Percentiles rank a stretch among this genome's conserved stretches.
phyloP scores from a whole-genome alignment of 2,888 invertebrate genomes.

The Serrognathus titanus region DNA sequence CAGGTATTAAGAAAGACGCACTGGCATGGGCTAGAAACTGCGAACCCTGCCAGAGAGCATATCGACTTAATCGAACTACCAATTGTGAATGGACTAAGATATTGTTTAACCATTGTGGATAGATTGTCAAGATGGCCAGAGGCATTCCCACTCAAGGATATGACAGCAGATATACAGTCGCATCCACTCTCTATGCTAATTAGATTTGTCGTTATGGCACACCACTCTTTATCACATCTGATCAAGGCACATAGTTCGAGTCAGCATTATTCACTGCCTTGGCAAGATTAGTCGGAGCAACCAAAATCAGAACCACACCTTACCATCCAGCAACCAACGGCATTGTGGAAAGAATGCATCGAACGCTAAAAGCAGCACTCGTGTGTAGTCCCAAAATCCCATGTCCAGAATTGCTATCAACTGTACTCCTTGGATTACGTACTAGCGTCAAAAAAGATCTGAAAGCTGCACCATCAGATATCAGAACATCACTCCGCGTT shows the following conservation, averaged over 20 bases:
- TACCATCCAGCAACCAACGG: constrained; percentile 26
- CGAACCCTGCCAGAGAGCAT: constrained; percentile 32
- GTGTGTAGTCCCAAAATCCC: constrained; percentile 7
- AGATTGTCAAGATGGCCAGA: constrained; percentile 32
- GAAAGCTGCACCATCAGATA: constrained; percentile 7
- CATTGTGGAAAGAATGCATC: constrained; percentile 23
- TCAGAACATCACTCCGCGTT: constrained; percentile 4
- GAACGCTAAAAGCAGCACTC: constrained; percentile 21
- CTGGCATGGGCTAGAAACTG: constrained; percentile 6
- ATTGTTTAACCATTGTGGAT: constrained; percentile 38
- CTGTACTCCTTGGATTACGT: constrained; percentile 5
- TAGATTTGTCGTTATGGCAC: constrained; percentile 34
- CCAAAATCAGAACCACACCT: constrained; percentile 20
- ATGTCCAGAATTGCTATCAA: constrained; percentile 19
- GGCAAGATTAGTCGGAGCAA: constrained; percentile 17
- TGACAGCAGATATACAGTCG: constrained; percentile 17
- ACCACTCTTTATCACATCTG: constrained; percentile 34
- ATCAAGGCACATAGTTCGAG: constrained; percentile 35
- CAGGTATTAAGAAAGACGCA: constrained; percentile 4
- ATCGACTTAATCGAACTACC: constrained; percentile 47
- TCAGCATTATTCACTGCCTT: constrained; percentile 26
- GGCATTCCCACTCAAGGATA: no score
- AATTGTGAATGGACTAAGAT: constrained; percentile 31
- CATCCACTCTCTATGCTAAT: constrained; percentile 25
- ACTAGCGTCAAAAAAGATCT: constrained; percentile 12